These are phyloP conservation scores for Rhinopomastus cyanomelas DNA, from an alignment of 2,113 vertebrate genomes.

Conservation along the genomic window DNA sequence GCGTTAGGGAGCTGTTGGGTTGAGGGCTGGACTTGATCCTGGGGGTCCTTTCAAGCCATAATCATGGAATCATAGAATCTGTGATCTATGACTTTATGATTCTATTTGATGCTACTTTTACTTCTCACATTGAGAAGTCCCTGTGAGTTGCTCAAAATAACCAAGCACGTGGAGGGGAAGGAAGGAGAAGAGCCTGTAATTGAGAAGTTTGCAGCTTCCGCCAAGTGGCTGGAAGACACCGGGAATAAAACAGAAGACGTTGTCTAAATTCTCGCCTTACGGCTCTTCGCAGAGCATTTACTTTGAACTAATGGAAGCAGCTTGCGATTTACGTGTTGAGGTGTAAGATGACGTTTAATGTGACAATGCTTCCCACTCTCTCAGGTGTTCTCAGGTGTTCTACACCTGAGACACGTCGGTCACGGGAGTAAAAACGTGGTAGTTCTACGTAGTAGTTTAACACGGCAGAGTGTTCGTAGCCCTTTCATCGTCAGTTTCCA, in stretches of 20 bases:
- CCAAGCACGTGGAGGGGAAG: background rate
- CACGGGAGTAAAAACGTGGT: background rate
- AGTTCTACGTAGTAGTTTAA: background rate
- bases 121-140: background rate
- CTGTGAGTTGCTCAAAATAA: background rate
- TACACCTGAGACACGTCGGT: background rate
- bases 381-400: too few relatives aligned
- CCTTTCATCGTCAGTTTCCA: constrained; percentile 34
- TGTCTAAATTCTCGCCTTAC: background rate
- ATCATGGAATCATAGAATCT: too few relatives aligned
- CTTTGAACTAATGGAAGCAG: background rate
- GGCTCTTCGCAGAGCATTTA: background rate
- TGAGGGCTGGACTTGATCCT: too few relatives aligned
- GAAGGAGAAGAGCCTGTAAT: background rate
- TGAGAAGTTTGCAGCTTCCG: background rate
- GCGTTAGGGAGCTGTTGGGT: too few relatives aligned
- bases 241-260: background rate
- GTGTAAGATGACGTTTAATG: background rate
- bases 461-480: background rate
- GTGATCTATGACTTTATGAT: too few relatives aligned
- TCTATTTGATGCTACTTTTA: background rate
- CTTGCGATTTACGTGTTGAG: background rate
- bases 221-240: background rate
- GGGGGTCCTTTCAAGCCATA: too few relatives aligned
- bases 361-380: background rate